These are phyloP conservation scores for Drosophila dives DNA, from an alignment of 2,888 invertebrate species.

Conservation along the genomic window DNA sequence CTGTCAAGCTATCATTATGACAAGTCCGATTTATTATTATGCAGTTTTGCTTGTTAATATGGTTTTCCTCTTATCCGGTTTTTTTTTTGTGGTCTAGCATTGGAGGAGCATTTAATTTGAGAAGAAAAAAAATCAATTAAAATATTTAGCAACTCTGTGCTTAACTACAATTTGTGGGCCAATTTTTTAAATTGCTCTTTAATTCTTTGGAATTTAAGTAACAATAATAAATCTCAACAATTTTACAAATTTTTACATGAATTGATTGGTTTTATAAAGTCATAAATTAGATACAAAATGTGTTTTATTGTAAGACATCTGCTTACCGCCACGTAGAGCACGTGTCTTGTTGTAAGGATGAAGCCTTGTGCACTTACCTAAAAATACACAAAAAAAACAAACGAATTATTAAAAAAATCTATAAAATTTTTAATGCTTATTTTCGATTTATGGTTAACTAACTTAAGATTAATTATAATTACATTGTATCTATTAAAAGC, in stretches of 20 bases:
- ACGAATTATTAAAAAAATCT: conserved; percentile 28
- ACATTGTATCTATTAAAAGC: background rate
- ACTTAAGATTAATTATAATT: background rate
- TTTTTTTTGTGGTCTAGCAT: conserved; percentile 30
- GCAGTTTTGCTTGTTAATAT: conserved; percentile 72
- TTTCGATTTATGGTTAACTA: background rate
- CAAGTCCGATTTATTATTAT: conserved; percentile 64
- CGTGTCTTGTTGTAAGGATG: conserved; percentile 67
- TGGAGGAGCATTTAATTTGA: conserved; percentile 1
- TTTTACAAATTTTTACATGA: background rate
- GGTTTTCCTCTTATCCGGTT: conserved; percentile 57
- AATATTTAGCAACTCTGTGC: background rate
- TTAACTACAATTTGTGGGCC: background rate
- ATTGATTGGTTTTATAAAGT: background rate
- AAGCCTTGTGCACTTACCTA: conserved; percentile 80
- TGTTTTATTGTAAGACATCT: conserved; percentile 42
- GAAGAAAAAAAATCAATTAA: background rate
- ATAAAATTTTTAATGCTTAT: background rate
- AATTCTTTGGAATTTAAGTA: background rate
- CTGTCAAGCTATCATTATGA: conserved; percentile 26
- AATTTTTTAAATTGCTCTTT: background rate
- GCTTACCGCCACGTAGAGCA: conserved; percentile 72
- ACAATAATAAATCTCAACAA: background rate
- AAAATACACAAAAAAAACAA: conserved; percentile 52
- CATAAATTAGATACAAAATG: conserved; percentile 18